Evolutionary conservation across 1,140 invertebrate species (phyloP).

Genomic region (Neuroterus valhalla): DNA sequence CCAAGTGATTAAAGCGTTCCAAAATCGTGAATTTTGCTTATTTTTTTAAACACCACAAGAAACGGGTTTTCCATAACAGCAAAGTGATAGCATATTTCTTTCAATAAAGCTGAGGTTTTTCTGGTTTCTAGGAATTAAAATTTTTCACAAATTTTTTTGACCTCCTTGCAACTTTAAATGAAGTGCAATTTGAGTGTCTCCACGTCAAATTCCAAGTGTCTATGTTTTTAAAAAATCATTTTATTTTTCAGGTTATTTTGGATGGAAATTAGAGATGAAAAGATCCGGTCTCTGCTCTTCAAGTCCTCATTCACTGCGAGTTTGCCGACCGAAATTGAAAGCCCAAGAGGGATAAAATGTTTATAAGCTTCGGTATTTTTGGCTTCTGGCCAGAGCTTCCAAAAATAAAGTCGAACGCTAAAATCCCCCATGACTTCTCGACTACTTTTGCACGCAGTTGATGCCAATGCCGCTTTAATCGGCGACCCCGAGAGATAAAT

Average conservation of each 20-base stretch:
- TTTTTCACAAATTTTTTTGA: slow-evolving; percentile 51
- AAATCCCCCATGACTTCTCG: slow-evolving; percentile 72
- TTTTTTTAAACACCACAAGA: no score
- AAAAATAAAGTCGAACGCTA: slow-evolving; percentile 67
- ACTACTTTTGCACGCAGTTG: slow-evolving; percentile 38
- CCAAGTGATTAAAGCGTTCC: no score
- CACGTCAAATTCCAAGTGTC: not conserved
- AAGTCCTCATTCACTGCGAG: slow-evolving; percentile 56
- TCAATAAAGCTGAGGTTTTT: no score
- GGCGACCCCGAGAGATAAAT: no score
- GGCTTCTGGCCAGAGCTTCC: slow-evolving; percentile 64
- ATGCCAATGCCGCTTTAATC: not conserved
- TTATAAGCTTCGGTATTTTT: slow-evolving; percentile 65
- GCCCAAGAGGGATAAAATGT: slow-evolving; percentile 69
- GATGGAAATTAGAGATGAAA: not conserved
- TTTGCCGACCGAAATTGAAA: slow-evolving; percentile 47
- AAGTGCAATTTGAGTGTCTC: not conserved
- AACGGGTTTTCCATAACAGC: no score
- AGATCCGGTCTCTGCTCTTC: not conserved
- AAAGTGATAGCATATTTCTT: no score
- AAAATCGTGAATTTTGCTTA: no score
- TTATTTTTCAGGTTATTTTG: slow-evolving; percentile 19
- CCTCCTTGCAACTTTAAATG: slow-evolving; percentile 12
- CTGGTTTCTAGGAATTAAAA: no score
- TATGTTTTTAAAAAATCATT: not conserved